These are phyloP conservation scores for Proteles cristata DNA, from an alignment of 2,113 vertebrate genomes.

Conservation along the genomic window DNA sequence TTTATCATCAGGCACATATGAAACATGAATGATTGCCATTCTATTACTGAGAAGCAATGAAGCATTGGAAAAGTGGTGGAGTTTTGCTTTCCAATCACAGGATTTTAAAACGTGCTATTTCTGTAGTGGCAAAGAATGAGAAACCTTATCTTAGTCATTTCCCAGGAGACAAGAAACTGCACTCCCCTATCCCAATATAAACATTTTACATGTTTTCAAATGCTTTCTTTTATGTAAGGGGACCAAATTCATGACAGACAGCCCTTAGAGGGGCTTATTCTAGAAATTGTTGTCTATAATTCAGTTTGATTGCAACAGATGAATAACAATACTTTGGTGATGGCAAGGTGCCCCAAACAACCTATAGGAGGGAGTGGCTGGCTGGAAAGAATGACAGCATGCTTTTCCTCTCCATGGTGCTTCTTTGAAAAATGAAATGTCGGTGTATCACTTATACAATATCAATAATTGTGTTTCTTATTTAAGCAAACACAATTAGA, in stretches of 20 bases:
- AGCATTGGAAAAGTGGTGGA: neutral
- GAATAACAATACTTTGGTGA: neutral
- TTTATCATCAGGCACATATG: neutral
- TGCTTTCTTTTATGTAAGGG: neutral
- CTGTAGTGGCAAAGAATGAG: neutral
- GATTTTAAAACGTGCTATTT: neutral
- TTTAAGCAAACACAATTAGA: neutral
- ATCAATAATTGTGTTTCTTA: neutral
- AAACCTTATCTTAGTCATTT: neutral
- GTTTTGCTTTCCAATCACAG: neutral
- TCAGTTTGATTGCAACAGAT: neutral
- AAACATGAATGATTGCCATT: neutral
- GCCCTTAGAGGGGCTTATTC: neutral
- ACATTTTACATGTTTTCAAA: neutral
- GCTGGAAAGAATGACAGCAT: neutral
- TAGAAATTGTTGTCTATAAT: neutral
- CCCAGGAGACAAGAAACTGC: neutral
- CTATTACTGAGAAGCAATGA: conserved; percentile 13
- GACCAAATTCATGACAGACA: neutral
- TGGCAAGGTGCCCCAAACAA: neutral
- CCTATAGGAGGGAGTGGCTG: neutral
- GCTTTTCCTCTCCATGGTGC: neutral
- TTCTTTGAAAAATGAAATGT: neutral
- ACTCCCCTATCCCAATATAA: neutral
- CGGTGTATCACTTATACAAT: neutral